Base-by-base conservation (phyloP, 2,797 vertebrate species). In the Phrynocephalus forsythii region DNA sequence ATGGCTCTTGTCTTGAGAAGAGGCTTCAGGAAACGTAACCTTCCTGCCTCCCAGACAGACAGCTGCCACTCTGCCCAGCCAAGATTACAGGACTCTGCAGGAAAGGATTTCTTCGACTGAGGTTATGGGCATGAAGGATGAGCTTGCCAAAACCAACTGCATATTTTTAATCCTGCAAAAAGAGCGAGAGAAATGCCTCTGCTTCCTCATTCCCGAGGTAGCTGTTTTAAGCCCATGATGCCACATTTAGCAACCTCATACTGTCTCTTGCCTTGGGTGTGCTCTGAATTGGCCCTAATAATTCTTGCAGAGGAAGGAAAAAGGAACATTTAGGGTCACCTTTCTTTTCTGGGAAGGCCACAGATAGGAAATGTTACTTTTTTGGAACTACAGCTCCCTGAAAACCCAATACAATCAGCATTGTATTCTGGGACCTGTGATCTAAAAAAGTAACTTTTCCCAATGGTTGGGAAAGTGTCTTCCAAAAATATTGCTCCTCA, bases 1-100 rank as follows among this genome's bases (percentile, higher is more conserved):
- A 87, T 84, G 77, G 48, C 72, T 48, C 48, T 87, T 81, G 86
- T 28, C 50, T 50, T 71, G 50, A 66, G 81, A 63, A 73, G 75
- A 73, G 67, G 15, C 52, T 44, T 13, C 66, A 86, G 81, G 78
- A 84, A 90, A 84, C n/a, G 16, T 87, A 87, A 76, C 85, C 63
- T 84, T 84, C 82, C 79, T 77, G 60, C 50, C 48, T 60, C 83
- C 52, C 83, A 88, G 85, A 76, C 26, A 44, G 48, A 84, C 38
- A 68, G 77, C 82, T 84, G 85, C 48, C 86, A 81, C 28, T 87
- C 69, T 87, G 75, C 48, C 76, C 20, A 38, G 76, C 50, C 76
- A 83, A 68, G 28, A 63, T 28, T 50, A 26, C 28, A 88, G 48
- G 6, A 38, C 44, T 80, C 48, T 38, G 69, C 56, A 50, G 20